Evolutionary conservation across 64 coral and sea anemone genomes (phyloP).

Genomic region (Montipora sp.): DNA sequence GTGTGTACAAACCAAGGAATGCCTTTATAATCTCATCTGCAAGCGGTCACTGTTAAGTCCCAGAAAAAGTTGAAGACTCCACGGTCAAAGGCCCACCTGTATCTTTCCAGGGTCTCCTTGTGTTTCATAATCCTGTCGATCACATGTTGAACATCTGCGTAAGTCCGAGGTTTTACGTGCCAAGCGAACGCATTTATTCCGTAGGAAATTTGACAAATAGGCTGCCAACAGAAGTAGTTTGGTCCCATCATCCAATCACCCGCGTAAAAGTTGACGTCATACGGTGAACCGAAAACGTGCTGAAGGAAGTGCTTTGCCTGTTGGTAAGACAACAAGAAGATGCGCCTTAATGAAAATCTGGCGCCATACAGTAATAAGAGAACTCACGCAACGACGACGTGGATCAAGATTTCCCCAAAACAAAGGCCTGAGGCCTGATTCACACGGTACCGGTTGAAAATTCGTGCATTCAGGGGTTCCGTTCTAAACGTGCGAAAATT

Average conservation of each 20-base stretch:
- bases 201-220: constrained; percentile 47
- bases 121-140: constrained; percentile 62
- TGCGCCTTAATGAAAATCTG: neutral
- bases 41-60: too few relatives aligned
- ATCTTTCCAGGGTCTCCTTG: constrained; percentile 31
- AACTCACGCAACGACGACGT: too few relatives aligned
- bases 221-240: constrained; percentile 85
- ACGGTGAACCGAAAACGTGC: constrained; percentile 75
- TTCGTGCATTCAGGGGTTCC: too few relatives aligned
- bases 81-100: constrained; percentile 38
- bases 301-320: constrained; percentile 86
- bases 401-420: too few relatives aligned
- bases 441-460: too few relatives aligned
- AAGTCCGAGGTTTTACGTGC: constrained; percentile 16
- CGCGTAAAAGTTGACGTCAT: constrained; percentile 85
- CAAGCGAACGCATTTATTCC: constrained; percentile 9
- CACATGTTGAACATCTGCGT: constrained; percentile 43
- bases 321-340: constrained; percentile 16
- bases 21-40: too few relatives aligned
- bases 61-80: too few relatives aligned
- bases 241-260: constrained; percentile 88
- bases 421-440: too few relatives aligned
- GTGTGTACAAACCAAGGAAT: too few relatives aligned
- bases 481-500: too few relatives aligned
- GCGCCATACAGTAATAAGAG: too few relatives aligned